Conservation (phyloP, 2,888 invertebrate species). For the Dromius quadrimaculatus region DNA sequence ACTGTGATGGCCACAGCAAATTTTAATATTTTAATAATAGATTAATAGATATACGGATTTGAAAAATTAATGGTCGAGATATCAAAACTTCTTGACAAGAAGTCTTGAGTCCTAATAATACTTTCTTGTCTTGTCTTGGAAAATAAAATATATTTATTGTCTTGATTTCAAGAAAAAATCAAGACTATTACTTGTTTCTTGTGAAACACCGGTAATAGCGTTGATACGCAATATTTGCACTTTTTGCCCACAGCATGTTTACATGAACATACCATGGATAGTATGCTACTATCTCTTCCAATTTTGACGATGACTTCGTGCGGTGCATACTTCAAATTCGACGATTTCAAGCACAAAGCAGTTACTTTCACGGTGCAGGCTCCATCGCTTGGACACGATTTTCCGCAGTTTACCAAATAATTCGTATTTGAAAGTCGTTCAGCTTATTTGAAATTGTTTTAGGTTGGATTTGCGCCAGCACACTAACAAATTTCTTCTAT, state of each 20-base stretch:
- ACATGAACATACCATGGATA: slow-evolving; percentile 9
- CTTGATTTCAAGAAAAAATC: too few relatives aligned
- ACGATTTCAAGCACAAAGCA: slow-evolving; percentile 2
- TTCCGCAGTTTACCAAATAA: neutral
- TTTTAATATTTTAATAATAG: too few relatives aligned
- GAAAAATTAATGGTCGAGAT: too few relatives aligned
- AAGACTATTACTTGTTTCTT: too few relatives aligned
- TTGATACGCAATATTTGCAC: neutral
- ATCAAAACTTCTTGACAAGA: too few relatives aligned
- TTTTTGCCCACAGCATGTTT: neutral
- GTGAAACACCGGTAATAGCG: too few relatives aligned
- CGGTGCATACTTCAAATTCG: slow-evolving; percentile 1
- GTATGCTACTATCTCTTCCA: neutral
- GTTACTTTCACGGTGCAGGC: slow-evolving; percentile 13
- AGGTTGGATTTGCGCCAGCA: neutral
- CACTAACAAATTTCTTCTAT: slow-evolving; percentile 10
- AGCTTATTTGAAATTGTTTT: neutral
- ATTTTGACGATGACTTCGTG: slow-evolving; percentile 13
- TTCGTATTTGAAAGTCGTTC: slow-evolving; percentile 9
- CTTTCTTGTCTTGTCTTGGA: too few relatives aligned
- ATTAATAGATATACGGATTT: too few relatives aligned
- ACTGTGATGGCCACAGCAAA: too few relatives aligned
- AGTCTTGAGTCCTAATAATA: too few relatives aligned
- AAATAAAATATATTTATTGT: too few relatives aligned
- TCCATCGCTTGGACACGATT: slow-evolving; percentile 10